Base-by-base conservation (phyloP, 2,888 invertebrate species). In the Orthonychiurus folsomi region DNA sequence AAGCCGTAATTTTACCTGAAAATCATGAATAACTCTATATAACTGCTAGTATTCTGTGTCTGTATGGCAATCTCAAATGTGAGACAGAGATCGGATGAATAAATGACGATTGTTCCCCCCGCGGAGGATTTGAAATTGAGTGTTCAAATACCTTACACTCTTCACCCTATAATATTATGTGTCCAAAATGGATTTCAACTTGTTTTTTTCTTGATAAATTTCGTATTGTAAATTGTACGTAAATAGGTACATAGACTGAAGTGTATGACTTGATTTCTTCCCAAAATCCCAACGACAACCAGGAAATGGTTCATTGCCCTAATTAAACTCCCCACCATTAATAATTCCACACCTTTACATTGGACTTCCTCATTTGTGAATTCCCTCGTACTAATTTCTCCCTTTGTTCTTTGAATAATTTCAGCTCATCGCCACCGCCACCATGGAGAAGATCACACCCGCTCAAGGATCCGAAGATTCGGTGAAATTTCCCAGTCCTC, bases 351-450 rank as follows among this genome's bases (percentile, higher is more conserved):
- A 37, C 37, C 37, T 37, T 5, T 37, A 28, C 15, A 28, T 9
- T 20, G 12, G 20, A 56, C 5, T 56, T 56, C 28, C 26, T 56
- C 28, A 56, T 56, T 56, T 27, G 28, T 27, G 56, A 56, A 28
- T 56, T 27, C 15, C 28, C 2, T 56, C n/a, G 20, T 27, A 28
- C 28, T 9, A 56, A 56, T 5, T 15, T 9, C 15, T 37, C 15
- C 15, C 15, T 15, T 37, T 37, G 37, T 37, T 37, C 15, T 15
- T 37, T 37, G n/a, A n/a, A n/a, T n/a, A n/a, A n/a, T 37, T 15
- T 37, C 37, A 37, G 37, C 9, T 37, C 37, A 37, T 15, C 37
- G 37, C 5, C 37, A 37, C 37, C 37, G 37, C 37, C 37, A 37
- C 15, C 9, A 15, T 5, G 37, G 9, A 37, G 9, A 5, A 37